Evolutionary conservation across 2,113 vertebrate genomes (phyloP).

Genomic region (Columba janthina): DNA sequence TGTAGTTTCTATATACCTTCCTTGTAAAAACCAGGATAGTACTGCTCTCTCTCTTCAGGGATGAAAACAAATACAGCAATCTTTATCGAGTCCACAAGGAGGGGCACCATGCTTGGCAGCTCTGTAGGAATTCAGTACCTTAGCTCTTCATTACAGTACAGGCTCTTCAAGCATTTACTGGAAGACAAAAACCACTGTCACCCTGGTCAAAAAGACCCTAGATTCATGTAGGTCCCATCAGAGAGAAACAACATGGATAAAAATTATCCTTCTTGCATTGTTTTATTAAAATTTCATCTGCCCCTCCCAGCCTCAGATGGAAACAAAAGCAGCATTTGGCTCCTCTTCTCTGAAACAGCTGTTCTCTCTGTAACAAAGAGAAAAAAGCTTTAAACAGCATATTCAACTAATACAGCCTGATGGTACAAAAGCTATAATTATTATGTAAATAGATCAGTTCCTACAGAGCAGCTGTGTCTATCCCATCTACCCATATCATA

Average conservation of each 20-base stretch:
- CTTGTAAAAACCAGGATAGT: background rate
- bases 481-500: fast-evolving
- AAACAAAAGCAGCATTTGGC: background rate
- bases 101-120: background rate
- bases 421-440: background rate
- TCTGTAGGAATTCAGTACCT: background rate
- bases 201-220: background rate
- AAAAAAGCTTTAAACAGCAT: background rate
- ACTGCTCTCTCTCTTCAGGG: background rate
- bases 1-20: fast-evolving
- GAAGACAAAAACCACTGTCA: background rate
- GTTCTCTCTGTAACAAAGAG: background rate
- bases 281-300: background rate
- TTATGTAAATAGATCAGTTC: fast-evolving
- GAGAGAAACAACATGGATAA: background rate
- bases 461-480: background rate
- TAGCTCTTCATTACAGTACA: background rate
- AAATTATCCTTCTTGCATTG: background rate
- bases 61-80: background rate
- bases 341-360: background rate
- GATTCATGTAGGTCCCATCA: background rate
- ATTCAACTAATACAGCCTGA: fast-evolving
- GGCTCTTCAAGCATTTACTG: background rate
- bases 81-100: background rate
- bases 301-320: background rate